Base-by-base conservation (phyloP, 2,888 invertebrate genomes). In the Trachelus troglodyta region DNA sequence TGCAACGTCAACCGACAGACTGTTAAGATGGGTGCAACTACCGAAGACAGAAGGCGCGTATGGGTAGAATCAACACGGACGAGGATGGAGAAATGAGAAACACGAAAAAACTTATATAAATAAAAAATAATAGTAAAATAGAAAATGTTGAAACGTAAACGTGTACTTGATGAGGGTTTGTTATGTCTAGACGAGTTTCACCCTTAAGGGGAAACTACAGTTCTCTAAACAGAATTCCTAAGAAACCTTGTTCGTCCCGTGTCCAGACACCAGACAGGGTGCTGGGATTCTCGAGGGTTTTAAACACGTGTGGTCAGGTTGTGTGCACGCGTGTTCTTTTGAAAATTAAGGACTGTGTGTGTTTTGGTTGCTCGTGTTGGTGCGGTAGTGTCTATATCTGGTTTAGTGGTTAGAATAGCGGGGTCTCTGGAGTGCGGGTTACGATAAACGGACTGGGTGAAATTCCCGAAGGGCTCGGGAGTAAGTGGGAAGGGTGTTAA, bases 161-260 rank as follows among this genome's bases (percentile, higher is more conserved):
- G 31, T 9, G 71, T 71, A 31, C 15, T 71, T 71, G 34, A 71
- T n/a, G 71, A 71, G 71, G 34, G 71, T 71, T 33, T 71, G 71
- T 71, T 71, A 71, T 71, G 71, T 71, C 71, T 71, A 34, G 71
- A 34, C 71, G 34, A 71, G 31, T 71, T 71, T 33, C 9, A 31
- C 71, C 31, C 71, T 71, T 71, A 71, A 33, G 23, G 23, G 23
- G 56, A 56, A 56, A 56, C 56, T 56, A 56, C 71, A 34, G 71
- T n/a, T 71, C 15, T 31, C 33, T 34, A 71, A 71, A 71, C 71
- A 71, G 15, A 71, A 71, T 71, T 71, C 71, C 31, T 31, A 12
- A 15, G 33, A 34, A 71, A 30, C 31, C 33, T 12, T 71, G 33
- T 12, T 71, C 12, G 12, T 71, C 31, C 71, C 4, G 71, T 71